Evolutionary conservation across 2,113 vertebrate species (phyloP).

Genomic region (Brachyistius frenatus): DNA sequence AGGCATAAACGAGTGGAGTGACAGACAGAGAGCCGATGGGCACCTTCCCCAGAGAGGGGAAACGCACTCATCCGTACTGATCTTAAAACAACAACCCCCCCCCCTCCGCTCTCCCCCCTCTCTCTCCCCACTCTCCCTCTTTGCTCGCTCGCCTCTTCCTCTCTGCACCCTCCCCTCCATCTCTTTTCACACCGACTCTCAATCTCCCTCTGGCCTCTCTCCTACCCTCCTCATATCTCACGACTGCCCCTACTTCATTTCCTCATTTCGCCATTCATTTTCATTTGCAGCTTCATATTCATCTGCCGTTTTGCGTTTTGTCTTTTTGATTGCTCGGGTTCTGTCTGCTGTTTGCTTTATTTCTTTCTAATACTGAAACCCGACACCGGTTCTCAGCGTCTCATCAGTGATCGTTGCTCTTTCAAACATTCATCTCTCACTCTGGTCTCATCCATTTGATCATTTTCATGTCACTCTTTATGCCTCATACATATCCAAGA

Average conservation of each 20-base stretch:
- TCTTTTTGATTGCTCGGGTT: conserved; percentile 31
- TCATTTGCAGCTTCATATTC: conserved; percentile 37
- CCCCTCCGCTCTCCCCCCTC: conserved; percentile 32
- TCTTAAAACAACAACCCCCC: conserved; percentile 86
- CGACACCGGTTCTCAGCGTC: conserved; percentile 30
- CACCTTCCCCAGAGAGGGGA: conserved; percentile 76
- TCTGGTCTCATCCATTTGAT: conserved; percentile 50
- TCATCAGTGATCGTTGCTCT: conserved; percentile 50
- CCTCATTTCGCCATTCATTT: conserved; percentile 31
- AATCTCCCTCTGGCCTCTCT: too few species aligned
- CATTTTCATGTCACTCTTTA: conserved; percentile 65
- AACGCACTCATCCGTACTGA: conserved; percentile 84
- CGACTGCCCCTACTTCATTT: neutral
- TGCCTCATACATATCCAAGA: conserved; percentile 71
- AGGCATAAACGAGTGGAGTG: conserved; percentile 76
- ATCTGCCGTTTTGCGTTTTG: conserved; percentile 3
- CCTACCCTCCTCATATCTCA: too few species aligned
- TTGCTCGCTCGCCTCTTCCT: conserved; percentile 9
- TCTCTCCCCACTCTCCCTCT: conserved; percentile 29
- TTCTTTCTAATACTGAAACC: conserved; percentile 17
- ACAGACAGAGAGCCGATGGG: conserved; percentile 81
- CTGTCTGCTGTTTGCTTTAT: conserved; percentile 42
- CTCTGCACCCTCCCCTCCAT: conserved; percentile 1
- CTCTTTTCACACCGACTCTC: too few species aligned
- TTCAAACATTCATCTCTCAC: conserved; percentile 46